Evolutionary conservation across 2,888 invertebrate species (phyloP).

Genomic region (Drosophila eohydei): DNA sequence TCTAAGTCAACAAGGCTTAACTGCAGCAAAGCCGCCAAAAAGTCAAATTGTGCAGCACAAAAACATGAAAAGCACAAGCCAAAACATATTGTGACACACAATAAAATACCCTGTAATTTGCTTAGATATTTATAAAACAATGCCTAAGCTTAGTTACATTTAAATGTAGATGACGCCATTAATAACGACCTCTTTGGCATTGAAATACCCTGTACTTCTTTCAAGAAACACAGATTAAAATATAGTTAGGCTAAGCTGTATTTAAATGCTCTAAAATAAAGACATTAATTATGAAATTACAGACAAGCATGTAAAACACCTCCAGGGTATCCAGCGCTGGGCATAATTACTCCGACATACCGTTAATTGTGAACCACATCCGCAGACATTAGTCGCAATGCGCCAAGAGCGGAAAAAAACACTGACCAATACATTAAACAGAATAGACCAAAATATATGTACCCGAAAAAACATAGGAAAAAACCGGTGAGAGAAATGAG

Average conservation of each 20-base stretch:
- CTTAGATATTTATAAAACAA: neutral
- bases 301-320: neutral
- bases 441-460: constrained; percentile 15
- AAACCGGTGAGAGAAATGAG: neutral
- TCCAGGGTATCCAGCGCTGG: constrained; percentile 2
- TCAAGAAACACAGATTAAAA: neutral
- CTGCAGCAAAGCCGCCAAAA: constrained; percentile 14
- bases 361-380: constrained; percentile 62
- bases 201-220: neutral
- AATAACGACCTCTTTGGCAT: neutral
- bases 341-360: constrained; percentile 46
- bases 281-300: constrained; percentile 1
- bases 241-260: neutral
- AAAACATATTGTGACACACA: neutral
- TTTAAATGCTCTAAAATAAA: constrained; percentile 1
- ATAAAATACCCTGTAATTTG: constrained; percentile 11
- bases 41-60: constrained; percentile 8
- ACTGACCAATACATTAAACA: constrained; percentile 24
- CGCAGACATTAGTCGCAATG: constrained; percentile 68
- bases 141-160: neutral
- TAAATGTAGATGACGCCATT: neutral
- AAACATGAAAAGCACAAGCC: constrained; percentile 2
- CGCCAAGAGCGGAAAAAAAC: constrained; percentile 51
- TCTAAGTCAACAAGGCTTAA: neutral
- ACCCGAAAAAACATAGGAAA: neutral